phyloP scores from a whole-genome alignment of 2,113 vertebrate species.

The Ondatra zibethicus region DNA sequence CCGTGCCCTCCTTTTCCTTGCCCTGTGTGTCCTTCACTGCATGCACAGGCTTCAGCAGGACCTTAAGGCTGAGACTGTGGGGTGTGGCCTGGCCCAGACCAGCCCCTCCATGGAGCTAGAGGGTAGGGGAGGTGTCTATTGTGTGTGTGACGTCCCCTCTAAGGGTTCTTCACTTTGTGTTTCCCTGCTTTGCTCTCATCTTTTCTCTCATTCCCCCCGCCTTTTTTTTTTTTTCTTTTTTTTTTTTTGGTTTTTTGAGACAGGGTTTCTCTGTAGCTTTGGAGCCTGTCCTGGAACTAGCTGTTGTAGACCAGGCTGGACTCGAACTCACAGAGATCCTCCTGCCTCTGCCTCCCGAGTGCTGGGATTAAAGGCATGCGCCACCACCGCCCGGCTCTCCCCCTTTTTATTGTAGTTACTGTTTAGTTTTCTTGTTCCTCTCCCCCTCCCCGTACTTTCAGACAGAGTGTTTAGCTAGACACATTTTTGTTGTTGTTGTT shows the following conservation, averaged over 20 bases:
- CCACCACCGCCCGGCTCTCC: no score
- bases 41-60: constrained; percentile 43
- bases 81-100: background rate
- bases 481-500: background rate
- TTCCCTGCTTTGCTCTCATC: constrained; percentile 31
- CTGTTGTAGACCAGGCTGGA: no score
- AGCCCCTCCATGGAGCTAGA: background rate
- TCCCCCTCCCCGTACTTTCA: background rate
- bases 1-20: constrained; percentile 43
- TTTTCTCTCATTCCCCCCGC: constrained; percentile 17
- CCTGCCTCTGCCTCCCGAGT: no score
- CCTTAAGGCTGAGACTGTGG: background rate
- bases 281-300: no score
- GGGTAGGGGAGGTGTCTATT: no score
- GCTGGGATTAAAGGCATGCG: no score
- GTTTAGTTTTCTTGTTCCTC: constrained; percentile 48
- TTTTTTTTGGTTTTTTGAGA: no score
- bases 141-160: background rate
- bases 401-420: background rate
- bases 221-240: no score
- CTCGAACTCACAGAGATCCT: no score
- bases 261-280: no score
- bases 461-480: constrained; percentile 50
- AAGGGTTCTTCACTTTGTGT: background rate
- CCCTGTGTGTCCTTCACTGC: constrained; percentile 73